A percentile compares a stretch with the other conserved stretches of the same genome.
Conservation (phyloP, 2,797 vertebrate species). For the Sebastes cheni region DNA sequence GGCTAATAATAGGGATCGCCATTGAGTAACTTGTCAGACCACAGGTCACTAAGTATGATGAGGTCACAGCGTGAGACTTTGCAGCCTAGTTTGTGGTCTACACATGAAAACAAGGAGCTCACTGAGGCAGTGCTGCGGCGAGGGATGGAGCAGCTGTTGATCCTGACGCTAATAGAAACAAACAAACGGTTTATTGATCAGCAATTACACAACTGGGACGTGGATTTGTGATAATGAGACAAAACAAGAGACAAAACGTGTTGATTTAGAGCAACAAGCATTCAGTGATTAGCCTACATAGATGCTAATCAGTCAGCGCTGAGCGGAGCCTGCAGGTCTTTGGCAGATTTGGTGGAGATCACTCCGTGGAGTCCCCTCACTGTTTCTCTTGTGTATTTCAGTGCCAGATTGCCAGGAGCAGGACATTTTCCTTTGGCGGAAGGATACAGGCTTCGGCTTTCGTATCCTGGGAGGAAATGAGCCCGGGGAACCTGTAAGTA, state of each 20-base stretch:
- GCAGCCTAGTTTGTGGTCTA: slow-evolving; percentile 10
- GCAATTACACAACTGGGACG: neutral
- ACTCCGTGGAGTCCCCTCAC: neutral
- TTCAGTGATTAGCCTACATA: slow-evolving; percentile 15
- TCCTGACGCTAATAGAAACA: neutral
- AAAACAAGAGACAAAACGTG: neutral
- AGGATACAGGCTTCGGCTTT: slow-evolving; percentile 98
- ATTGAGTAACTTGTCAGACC: neutral
- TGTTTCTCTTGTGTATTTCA: slow-evolving; percentile 70
- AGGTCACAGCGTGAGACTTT: slow-evolving; percentile 6
- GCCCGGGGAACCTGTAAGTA: slow-evolving; percentile 96
- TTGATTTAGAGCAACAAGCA: slow-evolving; percentile 22
- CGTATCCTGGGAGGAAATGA: slow-evolving; percentile 98
- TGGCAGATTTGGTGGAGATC: neutral
- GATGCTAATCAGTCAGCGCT: slow-evolving; percentile 6
- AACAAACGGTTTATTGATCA: slow-evolving; percentile 29
- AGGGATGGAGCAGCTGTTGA: slow-evolving; percentile 1
- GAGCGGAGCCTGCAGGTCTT: neutral
- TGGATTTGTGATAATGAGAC: slow-evolving; percentile 1
- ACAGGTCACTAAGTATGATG: neutral
- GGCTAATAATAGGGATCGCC: slow-evolving; percentile 5
- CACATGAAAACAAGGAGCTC: neutral
- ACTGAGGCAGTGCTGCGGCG: neutral
- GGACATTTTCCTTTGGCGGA: slow-evolving; percentile 99
- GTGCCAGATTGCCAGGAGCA: slow-evolving; percentile 98